These are phyloP conservation scores for Brachionus calyciflorus DNA, from an alignment of 1,140 invertebrate species.

Conservation along the genomic window DNA sequence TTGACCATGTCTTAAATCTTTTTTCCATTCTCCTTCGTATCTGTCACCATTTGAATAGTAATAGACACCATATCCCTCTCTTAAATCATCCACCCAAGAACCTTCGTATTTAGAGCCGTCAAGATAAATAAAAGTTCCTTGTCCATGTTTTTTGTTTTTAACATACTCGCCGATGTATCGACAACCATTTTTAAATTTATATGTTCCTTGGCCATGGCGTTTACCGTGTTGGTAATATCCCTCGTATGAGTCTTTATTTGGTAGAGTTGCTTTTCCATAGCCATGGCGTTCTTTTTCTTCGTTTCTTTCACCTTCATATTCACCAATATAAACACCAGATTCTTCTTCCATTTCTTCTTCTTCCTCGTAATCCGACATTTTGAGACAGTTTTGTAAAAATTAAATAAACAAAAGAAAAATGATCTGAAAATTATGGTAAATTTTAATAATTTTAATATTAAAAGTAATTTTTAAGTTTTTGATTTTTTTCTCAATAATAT, in stretches of 20 bases:
- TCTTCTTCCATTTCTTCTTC: conserved; percentile 56
- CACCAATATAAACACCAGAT: conserved; percentile 56
- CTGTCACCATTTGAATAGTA: conserved; percentile 59
- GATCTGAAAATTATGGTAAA: neutral
- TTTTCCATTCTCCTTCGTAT: conserved; percentile 66
- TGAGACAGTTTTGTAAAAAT: conserved; percentile 47
- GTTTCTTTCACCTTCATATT: conserved; percentile 75
- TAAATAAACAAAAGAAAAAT: neutral
- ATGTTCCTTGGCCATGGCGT: conserved; percentile 73
- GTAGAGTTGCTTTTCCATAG: conserved; percentile 72
- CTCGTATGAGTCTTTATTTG: conserved; percentile 79
- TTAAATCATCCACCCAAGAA: conserved; percentile 59
- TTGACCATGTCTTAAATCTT: conserved; percentile 63
- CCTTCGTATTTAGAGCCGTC: conserved; percentile 74
- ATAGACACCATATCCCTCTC: conserved; percentile 61
- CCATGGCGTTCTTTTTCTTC: conserved; percentile 73
- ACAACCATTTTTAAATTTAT: conserved; percentile 70
- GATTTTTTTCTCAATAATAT: no score
- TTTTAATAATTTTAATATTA: neutral
- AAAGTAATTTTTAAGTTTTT: neutral
- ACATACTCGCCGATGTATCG: conserved; percentile 75
- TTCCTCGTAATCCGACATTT: conserved; percentile 56
- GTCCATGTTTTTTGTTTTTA: conserved; percentile 73
- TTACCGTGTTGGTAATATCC: conserved; percentile 74
- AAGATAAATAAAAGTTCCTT: conserved; percentile 76